These are phyloP conservation scores for Tachina grossa DNA, from an alignment of 2,888 invertebrate species.

Conservation along the genomic window DNA sequence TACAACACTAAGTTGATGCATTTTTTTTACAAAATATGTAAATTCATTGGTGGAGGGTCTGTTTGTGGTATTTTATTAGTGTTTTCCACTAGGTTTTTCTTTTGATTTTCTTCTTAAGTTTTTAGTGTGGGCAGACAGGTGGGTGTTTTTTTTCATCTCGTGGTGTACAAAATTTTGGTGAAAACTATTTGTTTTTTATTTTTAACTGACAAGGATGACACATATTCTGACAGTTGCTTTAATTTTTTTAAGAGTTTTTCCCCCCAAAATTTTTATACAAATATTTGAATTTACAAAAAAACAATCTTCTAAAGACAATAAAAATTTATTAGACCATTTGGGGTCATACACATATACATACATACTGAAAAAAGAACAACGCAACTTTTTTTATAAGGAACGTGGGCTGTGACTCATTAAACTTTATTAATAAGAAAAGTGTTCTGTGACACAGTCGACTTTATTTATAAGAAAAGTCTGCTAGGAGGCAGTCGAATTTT, in stretches of 20 bases:
- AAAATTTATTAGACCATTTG: too few species aligned
- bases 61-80: background rate
- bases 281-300: background rate
- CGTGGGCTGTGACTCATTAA: too few species aligned
- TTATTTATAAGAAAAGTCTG: too few species aligned
- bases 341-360: background rate
- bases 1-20: too few species aligned
- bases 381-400: too few species aligned
- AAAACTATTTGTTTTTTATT: slow-evolving; percentile 33
- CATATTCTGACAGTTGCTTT: slow-evolving; percentile 49
- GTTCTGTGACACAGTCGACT: too few species aligned
- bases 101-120: background rate
- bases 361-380: background rate
- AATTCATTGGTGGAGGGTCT: background rate
- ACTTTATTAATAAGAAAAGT: too few species aligned
- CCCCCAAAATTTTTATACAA: too few species aligned
- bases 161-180: background rate
- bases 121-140: slow-evolving; percentile 54
- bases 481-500: too few species aligned
- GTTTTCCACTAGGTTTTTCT: background rate
- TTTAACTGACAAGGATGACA: background rate
- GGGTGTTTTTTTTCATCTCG: slow-evolving; percentile 49
- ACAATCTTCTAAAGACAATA: background rate
- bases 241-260: too few species aligned
- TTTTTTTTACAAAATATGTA: slow-evolving; percentile 8